phyloP scores from a whole-genome alignment of 2,888 invertebrate species.

The Mesoligia furuncula region DNA sequence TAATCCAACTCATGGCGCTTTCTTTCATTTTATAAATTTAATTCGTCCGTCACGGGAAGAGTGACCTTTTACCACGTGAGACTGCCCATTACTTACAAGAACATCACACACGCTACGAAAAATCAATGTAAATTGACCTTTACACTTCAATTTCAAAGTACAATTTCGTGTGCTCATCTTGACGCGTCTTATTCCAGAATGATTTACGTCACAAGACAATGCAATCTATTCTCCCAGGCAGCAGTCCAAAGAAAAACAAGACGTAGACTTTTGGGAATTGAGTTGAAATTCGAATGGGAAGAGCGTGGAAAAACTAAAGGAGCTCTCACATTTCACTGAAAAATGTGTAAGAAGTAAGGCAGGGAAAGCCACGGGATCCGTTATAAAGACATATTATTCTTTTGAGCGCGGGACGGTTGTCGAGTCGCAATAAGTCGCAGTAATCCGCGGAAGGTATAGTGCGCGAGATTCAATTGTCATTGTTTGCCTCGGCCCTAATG shows the following conservation, averaged over 20 bases:
- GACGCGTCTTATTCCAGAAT: slow-evolving; percentile 80
- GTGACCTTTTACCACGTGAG: slow-evolving; percentile 84
- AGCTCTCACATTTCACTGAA: slow-evolving; percentile 88
- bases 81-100: slow-evolving; percentile 59
- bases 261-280: slow-evolving; percentile 54
- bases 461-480: slow-evolving; percentile 85
- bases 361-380: slow-evolving; percentile 75
- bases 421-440: slow-evolving; percentile 83
- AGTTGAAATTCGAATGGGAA: slow-evolving; percentile 64
- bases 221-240: slow-evolving; percentile 84
- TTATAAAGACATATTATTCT: slow-evolving; percentile 90
- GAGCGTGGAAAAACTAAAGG: slow-evolving; percentile 76
- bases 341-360: slow-evolving; percentile 88
- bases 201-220: slow-evolving; percentile 88
- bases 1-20: slow-evolving; percentile 57
- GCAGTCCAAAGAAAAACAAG: slow-evolving; percentile 55
- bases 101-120: slow-evolving; percentile 57
- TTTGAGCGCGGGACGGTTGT: slow-evolving; percentile 86
- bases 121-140: slow-evolving; percentile 63
- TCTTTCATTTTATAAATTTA: slow-evolving; percentile 77
- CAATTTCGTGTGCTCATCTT: slow-evolving; percentile 66
- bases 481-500: slow-evolving; percentile 84
- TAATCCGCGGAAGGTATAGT: slow-evolving; percentile 87
- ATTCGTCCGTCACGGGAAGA: slow-evolving; percentile 80
- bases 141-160: slow-evolving; percentile 65